A percentile compares a stretch with the other conserved stretches of the same genome.
These are phyloP conservation scores for Hemicrepidius hirtus DNA, from an alignment of 2,888 invertebrate species.

Conservation along the genomic window DNA sequence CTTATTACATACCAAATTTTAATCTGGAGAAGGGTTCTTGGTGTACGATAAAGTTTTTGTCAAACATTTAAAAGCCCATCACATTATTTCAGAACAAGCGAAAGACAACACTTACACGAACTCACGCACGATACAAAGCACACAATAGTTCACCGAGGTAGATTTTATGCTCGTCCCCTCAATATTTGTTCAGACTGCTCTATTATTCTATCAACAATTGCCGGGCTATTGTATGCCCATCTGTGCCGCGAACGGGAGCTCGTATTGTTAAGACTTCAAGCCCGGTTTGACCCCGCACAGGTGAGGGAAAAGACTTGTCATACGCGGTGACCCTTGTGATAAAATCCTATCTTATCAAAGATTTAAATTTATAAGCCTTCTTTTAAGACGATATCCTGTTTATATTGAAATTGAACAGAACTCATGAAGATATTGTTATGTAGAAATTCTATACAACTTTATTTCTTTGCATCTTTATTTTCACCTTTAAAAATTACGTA, in stretches of 20 bases:
- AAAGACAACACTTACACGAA: conserved; percentile 63
- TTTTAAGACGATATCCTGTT: neutral
- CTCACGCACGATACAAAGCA: conserved; percentile 57
- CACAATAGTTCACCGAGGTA: conserved; percentile 63
- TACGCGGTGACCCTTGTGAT: conserved; percentile 50
- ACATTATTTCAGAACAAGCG: conserved; percentile 63
- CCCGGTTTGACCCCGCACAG: conserved; percentile 58
- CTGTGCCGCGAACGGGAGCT: conserved; percentile 61
- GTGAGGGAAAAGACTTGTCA: conserved; percentile 57
- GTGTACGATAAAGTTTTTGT: neutral
- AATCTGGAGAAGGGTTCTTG: neutral
- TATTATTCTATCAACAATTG: conserved; percentile 71
- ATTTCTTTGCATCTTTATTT: neutral
- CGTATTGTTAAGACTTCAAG: conserved; percentile 43
- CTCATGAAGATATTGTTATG: too few relatives aligned
- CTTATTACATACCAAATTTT: conserved; percentile 18
- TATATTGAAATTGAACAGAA: too few relatives aligned
- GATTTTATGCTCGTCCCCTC: conserved; percentile 64
- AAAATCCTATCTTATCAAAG: conserved; percentile 34
- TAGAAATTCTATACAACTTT: neutral
- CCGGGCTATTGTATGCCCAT: conserved; percentile 69
- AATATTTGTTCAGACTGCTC: conserved; percentile 68
- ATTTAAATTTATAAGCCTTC: neutral
- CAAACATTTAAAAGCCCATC: conserved; percentile 59
- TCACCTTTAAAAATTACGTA: too few relatives aligned